Conservation (phyloP, 2,113 vertebrate species). For the Cairina moschata region DNA sequence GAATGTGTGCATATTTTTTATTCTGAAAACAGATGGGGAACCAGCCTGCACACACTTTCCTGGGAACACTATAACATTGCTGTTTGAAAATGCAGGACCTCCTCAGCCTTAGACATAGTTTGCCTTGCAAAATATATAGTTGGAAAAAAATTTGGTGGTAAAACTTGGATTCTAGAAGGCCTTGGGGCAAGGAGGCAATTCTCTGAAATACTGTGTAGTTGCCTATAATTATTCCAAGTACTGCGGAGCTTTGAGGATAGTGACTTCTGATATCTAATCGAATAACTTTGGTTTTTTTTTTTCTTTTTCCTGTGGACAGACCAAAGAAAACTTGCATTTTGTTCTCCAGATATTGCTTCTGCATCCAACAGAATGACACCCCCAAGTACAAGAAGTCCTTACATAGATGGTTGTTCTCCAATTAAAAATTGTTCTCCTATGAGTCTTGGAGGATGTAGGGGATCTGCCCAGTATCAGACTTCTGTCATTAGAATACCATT, state of each 20-base stretch:
- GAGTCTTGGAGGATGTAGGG: slow-evolving; percentile 73
- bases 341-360: slow-evolving; percentile 82
- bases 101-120: neutral
- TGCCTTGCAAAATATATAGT: neutral
- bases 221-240: neutral
- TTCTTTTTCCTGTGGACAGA: slow-evolving; percentile 70
- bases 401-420: slow-evolving; percentile 93
- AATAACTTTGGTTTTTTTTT: neutral
- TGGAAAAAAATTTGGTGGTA: neutral
- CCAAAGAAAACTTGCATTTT: slow-evolving; percentile 77
- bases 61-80: neutral
- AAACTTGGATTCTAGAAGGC: neutral
- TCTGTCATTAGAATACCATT: slow-evolving; percentile 81
- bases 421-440: slow-evolving; percentile 87
- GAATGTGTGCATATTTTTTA: neutral
- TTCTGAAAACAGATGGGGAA: neutral
- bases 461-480: slow-evolving; percentile 74
- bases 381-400: slow-evolving; percentile 81
- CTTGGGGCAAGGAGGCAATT: neutral
- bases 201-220: neutral
- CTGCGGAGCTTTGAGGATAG: neutral
- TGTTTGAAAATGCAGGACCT: neutral
- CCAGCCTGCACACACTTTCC: neutral
- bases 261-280: neutral
- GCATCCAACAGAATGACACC: slow-evolving; percentile 69